Evolutionary conservation across 2,113 vertebrate species (phyloP).

Genomic region (Protobothrops mucrosquamatus): DNA sequence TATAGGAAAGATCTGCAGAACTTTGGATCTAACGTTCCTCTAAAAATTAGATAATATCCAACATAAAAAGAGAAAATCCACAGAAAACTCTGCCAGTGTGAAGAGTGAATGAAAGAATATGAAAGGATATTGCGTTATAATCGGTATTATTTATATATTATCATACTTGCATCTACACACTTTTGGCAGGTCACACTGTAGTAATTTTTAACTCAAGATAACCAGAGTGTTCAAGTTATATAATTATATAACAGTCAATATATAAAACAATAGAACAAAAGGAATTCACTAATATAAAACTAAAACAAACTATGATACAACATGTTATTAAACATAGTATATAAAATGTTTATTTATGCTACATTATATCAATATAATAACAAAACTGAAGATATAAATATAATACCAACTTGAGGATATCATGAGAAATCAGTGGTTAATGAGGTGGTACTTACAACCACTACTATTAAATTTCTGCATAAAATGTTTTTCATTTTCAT

Average conservation of each 20-base stretch:
- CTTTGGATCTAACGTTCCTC: background rate
- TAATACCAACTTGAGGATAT: background rate
- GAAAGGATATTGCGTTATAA: background rate
- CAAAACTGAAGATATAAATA: background rate
- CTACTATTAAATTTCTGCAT: constrained; percentile 76
- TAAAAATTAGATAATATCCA: background rate
- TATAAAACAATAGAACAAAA: background rate
- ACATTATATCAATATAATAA: background rate
- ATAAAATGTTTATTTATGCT: background rate
- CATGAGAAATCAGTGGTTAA: background rate
- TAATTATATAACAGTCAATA: background rate
- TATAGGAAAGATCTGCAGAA: background rate
- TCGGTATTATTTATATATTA: background rate
- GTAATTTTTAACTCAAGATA: background rate
- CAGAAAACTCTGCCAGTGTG: background rate
- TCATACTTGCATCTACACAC: background rate
- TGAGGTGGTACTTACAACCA: constrained; percentile 73
- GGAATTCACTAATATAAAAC: background rate
- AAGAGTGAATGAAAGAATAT: background rate
- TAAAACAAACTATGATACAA: background rate
- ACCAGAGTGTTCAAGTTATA: background rate
- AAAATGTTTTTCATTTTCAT: constrained; percentile 75
- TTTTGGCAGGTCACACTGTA: background rate
- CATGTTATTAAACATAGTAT: background rate
- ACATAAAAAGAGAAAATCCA: background rate